Conservation (phyloP, 2,797 vertebrate species). For the Semaprochilodus insignis region DNA sequence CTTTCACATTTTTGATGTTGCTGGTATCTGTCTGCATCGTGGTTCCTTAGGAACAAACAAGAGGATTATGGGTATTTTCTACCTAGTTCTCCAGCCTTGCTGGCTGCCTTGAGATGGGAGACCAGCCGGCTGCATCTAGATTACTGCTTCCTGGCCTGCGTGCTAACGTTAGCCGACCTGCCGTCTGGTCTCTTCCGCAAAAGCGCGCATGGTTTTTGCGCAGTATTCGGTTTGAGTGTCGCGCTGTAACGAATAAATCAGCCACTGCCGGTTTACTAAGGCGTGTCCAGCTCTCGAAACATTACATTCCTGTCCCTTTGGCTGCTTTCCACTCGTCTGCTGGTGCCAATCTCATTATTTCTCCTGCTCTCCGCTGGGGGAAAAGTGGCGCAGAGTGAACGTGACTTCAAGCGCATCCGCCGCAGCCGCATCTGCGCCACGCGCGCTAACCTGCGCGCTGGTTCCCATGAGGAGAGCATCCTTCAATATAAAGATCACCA, state of each 20-base stretch:
- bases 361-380: constrained; percentile 49
- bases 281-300: constrained; percentile 58
- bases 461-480: background rate
- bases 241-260: too few relatives aligned
- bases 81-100: background rate
- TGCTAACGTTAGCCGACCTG: background rate
- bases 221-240: background rate
- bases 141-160: background rate
- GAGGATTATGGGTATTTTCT: background rate
- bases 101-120: background rate
- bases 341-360: background rate
- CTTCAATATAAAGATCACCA: background rate
- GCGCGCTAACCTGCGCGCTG: background rate
- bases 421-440: background rate
- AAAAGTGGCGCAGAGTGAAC: constrained; percentile 81
- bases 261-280: constrained; percentile 41
- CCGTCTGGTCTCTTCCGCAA: background rate
- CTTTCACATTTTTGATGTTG: background rate
- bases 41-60: background rate
- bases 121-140: background rate
- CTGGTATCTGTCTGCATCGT: background rate
- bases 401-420: constrained; percentile 73
- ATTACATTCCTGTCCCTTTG: constrained; percentile 16
- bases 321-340: background rate
- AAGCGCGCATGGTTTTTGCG: background rate